Evolutionary conservation across 2,113 vertebrate species (phyloP), one percentile per base, ranked within the genome.

Genomic region (Felis chaus): DNA sequence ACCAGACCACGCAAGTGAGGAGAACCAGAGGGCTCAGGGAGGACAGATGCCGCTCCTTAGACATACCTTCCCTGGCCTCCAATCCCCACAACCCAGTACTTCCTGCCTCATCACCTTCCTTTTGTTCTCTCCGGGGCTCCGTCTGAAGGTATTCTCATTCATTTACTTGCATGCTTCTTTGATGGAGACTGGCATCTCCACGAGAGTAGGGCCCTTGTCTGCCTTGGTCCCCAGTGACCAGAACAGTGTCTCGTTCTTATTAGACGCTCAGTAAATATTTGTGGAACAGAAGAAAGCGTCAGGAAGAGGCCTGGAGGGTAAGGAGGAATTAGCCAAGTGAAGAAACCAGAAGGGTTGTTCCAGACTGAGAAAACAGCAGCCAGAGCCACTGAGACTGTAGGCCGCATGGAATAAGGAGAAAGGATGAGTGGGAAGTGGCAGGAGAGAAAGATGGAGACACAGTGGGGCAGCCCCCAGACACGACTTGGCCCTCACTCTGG

Each of bases 11-110:
- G 18, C 48, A 31, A 13, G 31, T 10, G 53, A 21, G 31, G 73
- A 3, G 1, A 0, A n/a, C 45, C 0, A 0, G 50, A 63, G 53
- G 61, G 29, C 4, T n/a, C 15, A 0, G 23, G 14, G 39, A 55
- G 29, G 50, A 36, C 41, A 45, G 8, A 6, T 0, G 7, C 23
- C 76, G 25, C 15, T 39, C 39, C 65, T 7, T 7, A 27, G 31
- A 50, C 25, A 14, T 25, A 27, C 21, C 31, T 53, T 25, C 23
- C 79, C 93, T 48, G 45, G 15, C 18, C 12, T 18, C 11, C 2
- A 2, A 0, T 2, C 19, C 23, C 84, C 21, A 1, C 4, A 12
- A 5, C 0, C 55, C 25, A 29, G 9, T 0, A 5, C 45, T 8
- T 3, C 16, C 80, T 9, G 55, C 25, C 48, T 8, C 1, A 0